Base-by-base conservation (phyloP, 2,888 invertebrate genomes). In the Sinelater perroti region DNA sequence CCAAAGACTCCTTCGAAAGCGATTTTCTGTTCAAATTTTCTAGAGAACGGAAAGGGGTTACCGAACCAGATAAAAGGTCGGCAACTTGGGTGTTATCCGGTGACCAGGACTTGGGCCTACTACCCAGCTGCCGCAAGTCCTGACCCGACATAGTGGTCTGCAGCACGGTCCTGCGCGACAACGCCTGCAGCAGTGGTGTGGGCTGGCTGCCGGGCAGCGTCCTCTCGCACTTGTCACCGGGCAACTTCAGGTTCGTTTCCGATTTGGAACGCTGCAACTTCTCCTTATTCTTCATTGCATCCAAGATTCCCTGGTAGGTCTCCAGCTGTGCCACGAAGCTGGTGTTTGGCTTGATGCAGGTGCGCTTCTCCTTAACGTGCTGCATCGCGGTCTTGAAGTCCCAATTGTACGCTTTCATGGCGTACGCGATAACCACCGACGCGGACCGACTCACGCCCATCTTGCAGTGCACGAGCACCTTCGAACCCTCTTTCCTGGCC, bases 381-480 rank as follows among this genome's bases (percentile, higher is more conserved):
- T 89, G 87, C 70, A 93, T 82, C 1, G 98, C 95, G 70, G 91
- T 88, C 60, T 91, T 87, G 71, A 97, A 90, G 71, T 93, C 89
- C 95, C 95, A 95, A 75, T 93, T 91, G 79, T 91, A 92, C 13
- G 95, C 95, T 80, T 98, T 98, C 98, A 99, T 99, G 16, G 95
- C 93, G 80, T 95, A 97, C 0, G 97, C 97, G 72, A 97, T 95
- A 17, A 97, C 98, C 17, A 97, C 97, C 1, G 97, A 97, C 3
- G 98, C 97, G 16, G 98, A 98, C 64, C 98, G 85, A 77, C 97
- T 97, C 60, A 99, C 94, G 16, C 99, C 99, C 96, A 98, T 98
- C 82, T 98, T 98, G 79, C 99, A 99, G 79, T 99, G 98, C 45
- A 99, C 98, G 70, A 99, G 82, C 53, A 97, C 96, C 80, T 95